Percentiles rank a stretch among this genome's conserved stretches.
Conservation (phyloP, 2,113 vertebrate genomes). For the Rhipidura dahli region DNA sequence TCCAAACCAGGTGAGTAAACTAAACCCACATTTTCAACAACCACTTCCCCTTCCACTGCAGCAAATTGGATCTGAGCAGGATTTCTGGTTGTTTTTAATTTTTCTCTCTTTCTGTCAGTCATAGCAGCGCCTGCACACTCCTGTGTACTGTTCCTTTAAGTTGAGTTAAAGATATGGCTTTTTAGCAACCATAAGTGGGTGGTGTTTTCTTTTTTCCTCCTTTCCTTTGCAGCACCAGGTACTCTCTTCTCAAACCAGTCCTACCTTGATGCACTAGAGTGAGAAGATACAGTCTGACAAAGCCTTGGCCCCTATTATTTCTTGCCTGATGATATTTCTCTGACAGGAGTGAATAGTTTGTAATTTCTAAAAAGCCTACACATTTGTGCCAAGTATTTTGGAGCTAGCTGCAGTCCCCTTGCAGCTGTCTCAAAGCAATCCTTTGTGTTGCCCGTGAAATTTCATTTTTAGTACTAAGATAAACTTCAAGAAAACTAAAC, state of each 20-base stretch:
- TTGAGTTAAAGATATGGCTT: not conserved
- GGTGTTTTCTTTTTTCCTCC: not conserved
- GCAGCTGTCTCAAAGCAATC: not conserved
- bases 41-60: not conserved
- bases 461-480: not conserved
- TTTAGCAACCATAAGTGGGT: not conserved
- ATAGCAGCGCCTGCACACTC: not conserved
- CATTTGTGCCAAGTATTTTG: not conserved
- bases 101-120: not conserved
- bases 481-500: not conserved
- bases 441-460: not conserved
- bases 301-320: not conserved
- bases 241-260: not conserved
- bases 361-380: not conserved
- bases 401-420: not conserved
- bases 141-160: not conserved
- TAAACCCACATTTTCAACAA: not conserved
- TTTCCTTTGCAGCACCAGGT: not conserved
- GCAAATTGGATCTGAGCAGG: not conserved
- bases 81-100: not conserved
- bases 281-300: not conserved
- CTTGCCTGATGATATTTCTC: not conserved
- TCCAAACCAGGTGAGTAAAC: not conserved
- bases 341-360: not conserved
- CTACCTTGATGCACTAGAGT: not conserved